Conservation (phyloP, 2,113 vertebrate genomes). For the Grus americana region DNA sequence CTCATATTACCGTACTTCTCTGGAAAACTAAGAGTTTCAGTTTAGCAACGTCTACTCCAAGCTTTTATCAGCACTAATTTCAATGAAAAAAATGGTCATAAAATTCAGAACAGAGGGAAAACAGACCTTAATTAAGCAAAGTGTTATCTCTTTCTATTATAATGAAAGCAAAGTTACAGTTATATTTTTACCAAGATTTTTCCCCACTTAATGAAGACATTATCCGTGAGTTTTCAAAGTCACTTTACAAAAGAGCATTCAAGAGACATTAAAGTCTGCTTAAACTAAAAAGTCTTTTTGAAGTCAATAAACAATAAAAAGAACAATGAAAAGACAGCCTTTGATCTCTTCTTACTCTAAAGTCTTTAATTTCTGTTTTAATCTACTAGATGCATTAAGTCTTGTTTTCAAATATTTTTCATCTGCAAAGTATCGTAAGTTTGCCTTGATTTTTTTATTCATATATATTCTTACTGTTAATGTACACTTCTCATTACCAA, state of each 20-base stretch:
- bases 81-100: conserved; percentile 55
- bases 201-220: conserved; percentile 83
- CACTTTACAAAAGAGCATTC: conserved; percentile 82
- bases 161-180: conserved; percentile 78
- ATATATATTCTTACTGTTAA: conserved; percentile 50
- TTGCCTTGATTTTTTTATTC: conserved; percentile 64
- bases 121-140: conserved; percentile 80
- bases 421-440: conserved; percentile 59
- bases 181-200: conserved; percentile 78
- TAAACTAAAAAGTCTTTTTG: conserved; percentile 85
- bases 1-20: neutral
- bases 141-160: conserved; percentile 75
- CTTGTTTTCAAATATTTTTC: conserved; percentile 72
- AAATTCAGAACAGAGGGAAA: conserved; percentile 76
- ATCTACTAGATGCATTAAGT: conserved; percentile 76
- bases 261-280: conserved; percentile 84
- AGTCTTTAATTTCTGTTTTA: conserved; percentile 86
- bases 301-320: conserved; percentile 86
- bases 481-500: conserved; percentile 53
- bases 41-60: conserved; percentile 32
- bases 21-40: conserved; percentile 53
- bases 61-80: conserved; percentile 75
- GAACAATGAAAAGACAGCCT: conserved; percentile 81
- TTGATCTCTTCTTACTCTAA: conserved; percentile 78
- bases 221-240: conserved; percentile 82